Evolutionary conservation across 2,888 invertebrate species (phyloP).

Genomic region (Axea sp.): DNA sequence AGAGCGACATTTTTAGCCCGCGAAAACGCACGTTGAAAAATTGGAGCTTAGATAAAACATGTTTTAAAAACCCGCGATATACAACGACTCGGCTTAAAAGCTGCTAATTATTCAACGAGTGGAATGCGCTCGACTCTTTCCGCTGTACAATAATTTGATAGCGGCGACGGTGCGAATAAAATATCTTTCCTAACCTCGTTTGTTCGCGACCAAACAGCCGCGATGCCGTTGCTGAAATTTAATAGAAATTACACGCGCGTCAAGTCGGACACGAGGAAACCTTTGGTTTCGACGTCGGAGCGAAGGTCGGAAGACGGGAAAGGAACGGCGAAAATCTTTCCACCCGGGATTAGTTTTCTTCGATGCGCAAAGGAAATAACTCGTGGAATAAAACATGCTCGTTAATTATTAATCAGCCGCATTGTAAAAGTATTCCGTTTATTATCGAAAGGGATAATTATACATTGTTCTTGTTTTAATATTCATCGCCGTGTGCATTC

Average conservation of each 20-base stretch:
- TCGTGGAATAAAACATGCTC: not conserved
- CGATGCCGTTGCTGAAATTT: conserved; percentile 15
- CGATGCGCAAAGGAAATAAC: too few relatives aligned
- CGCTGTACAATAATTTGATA: conserved; percentile 51
- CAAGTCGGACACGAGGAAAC: conserved; percentile 1
- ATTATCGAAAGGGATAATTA: not conserved
- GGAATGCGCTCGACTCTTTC: conserved; percentile 44
- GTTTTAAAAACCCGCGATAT: conserved; percentile 45
- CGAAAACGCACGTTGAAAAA: conserved; percentile 37
- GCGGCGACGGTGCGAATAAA: conserved; percentile 32
- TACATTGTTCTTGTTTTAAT: not conserved
- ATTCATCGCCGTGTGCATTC: too few relatives aligned
- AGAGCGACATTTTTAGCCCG: conserved; percentile 17
- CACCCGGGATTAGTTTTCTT: too few relatives aligned
- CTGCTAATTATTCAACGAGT: conserved; percentile 54
- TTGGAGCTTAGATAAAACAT: conserved; percentile 38
- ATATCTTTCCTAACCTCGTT: conserved; percentile 40
- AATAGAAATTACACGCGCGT: conserved; percentile 42
- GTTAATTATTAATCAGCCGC: not conserved
- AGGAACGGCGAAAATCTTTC: too few relatives aligned
- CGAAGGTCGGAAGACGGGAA: too few relatives aligned
- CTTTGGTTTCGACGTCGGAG: too few relatives aligned
- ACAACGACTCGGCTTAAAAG: conserved; percentile 54
- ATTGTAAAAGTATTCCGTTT: not conserved
- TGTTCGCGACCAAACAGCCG: conserved; percentile 16